phyloP scores from a whole-genome alignment of 2,888 invertebrate genomes.

The Helobdella robusta region DNA sequence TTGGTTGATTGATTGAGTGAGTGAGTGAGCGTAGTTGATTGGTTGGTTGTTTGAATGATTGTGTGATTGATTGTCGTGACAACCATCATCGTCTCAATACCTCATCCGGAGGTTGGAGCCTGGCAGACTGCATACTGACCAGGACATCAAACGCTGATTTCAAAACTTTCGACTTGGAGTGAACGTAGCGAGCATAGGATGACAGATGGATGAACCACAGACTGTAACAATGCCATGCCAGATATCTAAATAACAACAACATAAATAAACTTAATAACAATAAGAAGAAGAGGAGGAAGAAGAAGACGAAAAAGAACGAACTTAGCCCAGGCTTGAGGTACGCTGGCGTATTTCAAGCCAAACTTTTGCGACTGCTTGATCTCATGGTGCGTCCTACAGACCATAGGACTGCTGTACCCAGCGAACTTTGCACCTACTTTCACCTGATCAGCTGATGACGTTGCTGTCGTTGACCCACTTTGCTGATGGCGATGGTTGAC shows the following conservation, averaged over 20 bases:
- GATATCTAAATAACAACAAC: slow-evolving; percentile 39
- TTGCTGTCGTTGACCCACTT: no score
- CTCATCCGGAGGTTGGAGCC: slow-evolving; percentile 78
- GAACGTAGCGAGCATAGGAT: slow-evolving; percentile 60
- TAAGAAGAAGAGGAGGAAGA: neutral
- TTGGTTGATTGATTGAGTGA: no score
- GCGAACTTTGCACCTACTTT: slow-evolving; percentile 36
- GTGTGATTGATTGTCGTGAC: no score
- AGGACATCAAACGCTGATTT: slow-evolving; percentile 75
- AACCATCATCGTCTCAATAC: slow-evolving; percentile 51
- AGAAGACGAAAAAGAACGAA: slow-evolving; percentile 46
- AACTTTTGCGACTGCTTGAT: slow-evolving; percentile 77
- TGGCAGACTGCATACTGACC: slow-evolving; percentile 72
- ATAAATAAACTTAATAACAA: neutral
- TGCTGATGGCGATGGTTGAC: neutral
- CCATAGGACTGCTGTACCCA: slow-evolving; percentile 65
- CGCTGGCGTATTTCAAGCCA: slow-evolving; percentile 58
- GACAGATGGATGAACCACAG: slow-evolving; percentile 93
- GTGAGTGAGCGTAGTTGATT: no score
- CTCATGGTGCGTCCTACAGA: slow-evolving; percentile 85
- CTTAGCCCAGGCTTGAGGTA: slow-evolving; percentile 84
- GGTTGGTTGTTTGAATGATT: no score
- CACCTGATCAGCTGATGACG: no score
- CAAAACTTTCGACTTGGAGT: slow-evolving; percentile 68
- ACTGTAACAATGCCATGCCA: slow-evolving; percentile 56